Conservation (phyloP, 2,113 vertebrate species). For the Corapipo altera region DNA sequence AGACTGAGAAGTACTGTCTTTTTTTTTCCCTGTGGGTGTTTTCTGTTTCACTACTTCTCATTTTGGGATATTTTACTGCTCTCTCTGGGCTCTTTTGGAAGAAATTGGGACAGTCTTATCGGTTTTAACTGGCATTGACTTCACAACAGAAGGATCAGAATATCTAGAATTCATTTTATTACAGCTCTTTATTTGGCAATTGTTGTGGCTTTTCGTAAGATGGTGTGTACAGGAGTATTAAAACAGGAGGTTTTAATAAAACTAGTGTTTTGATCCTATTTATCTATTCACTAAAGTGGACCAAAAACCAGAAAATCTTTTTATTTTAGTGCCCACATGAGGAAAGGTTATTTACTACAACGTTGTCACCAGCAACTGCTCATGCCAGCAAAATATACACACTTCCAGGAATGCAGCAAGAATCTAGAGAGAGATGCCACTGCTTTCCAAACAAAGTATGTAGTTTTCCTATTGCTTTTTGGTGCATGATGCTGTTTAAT, state of each 20-base stretch:
- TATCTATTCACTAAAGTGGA: neutral
- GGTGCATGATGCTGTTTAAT: neutral
- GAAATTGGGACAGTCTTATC: neutral
- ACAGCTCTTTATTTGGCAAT: neutral
- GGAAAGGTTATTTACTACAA: slow-evolving; percentile 70
- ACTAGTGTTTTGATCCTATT: neutral
- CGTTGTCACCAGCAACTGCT: slow-evolving; percentile 65
- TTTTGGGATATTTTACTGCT: neutral
- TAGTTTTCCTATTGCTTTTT: neutral
- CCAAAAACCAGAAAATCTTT: neutral
- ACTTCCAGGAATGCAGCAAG: slow-evolving; percentile 62
- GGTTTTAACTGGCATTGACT: neutral
- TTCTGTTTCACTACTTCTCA: neutral
- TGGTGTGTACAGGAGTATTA: neutral
- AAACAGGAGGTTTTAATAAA: neutral
- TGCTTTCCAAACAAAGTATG: slow-evolving; percentile 88
- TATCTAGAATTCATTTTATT: neutral
- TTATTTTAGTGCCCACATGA: slow-evolving; percentile 80
- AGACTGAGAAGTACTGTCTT: neutral
- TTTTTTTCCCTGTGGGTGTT: neutral
- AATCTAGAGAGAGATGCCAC: slow-evolving; percentile 79
- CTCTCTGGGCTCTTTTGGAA: neutral
- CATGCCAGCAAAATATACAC: slow-evolving; percentile 75
- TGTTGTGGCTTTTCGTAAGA: neutral
- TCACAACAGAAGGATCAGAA: neutral